Percentiles rank a stretch among this genome's conserved stretches.
These are phyloP conservation scores for Actinia tenebrosa DNA, from an alignment of 64 coral and sea anemone species.

Conservation along the genomic window DNA sequence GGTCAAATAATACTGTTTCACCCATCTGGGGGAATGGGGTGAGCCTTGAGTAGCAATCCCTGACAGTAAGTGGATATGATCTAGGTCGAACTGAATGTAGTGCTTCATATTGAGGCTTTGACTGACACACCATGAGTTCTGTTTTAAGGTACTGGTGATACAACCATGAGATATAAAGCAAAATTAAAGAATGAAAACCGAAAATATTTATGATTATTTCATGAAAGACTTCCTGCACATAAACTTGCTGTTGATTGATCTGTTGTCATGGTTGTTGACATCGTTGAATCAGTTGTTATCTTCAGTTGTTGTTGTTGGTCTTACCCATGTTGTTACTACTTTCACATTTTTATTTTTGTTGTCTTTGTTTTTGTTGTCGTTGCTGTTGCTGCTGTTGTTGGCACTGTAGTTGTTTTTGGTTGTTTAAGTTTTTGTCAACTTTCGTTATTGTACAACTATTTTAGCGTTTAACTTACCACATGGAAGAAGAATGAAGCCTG, in stretches of 20 bases:
- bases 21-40: conserved; percentile 21
- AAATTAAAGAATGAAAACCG: too few species aligned
- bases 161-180: background rate
- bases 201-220: too few species aligned
- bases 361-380: too few species aligned
- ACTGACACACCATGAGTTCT: background rate
- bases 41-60: conserved; percentile 6
- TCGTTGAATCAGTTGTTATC: too few species aligned
- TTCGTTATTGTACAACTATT: background rate
- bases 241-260: too few species aligned
- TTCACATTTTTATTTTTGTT: too few species aligned
- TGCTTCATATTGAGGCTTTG: background rate
- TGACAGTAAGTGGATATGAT: conserved; percentile 5
- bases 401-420: too few species aligned
- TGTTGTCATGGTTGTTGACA: too few species aligned
- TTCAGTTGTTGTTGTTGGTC: too few species aligned
- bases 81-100: background rate
- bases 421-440: background rate
- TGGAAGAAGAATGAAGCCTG: background rate
- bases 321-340: too few species aligned
- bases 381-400: too few species aligned
- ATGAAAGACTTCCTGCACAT: too few species aligned
- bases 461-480: background rate
- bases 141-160: background rate
- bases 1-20: conserved; percentile 9